Percentiles rank a stretch among this genome's conserved stretches.
These are phyloP conservation scores for Crotophaga sulcirostris DNA, from an alignment of 2,113 vertebrate genomes.

Conservation along the genomic window DNA sequence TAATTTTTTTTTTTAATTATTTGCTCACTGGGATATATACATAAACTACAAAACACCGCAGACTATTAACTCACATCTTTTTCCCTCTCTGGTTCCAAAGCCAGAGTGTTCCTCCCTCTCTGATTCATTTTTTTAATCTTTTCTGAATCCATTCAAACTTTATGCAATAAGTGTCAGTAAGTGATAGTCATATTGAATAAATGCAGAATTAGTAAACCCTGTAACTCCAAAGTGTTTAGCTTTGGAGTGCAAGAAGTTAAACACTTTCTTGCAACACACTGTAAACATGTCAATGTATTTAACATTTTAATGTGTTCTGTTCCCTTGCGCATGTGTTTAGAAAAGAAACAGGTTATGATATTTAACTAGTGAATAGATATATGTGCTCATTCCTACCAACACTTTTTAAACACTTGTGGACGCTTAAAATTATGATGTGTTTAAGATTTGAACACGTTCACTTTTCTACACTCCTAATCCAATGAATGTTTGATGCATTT, in stretches of 20 bases:
- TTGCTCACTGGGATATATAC: constrained; percentile 25
- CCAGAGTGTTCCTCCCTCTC: not conserved
- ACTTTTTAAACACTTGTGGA: constrained; percentile 81
- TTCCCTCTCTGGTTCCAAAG: not conserved
- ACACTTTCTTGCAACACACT: constrained; percentile 83
- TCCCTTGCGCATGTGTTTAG: constrained; percentile 73
- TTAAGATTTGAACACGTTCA: constrained; percentile 78
- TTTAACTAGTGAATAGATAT: constrained; percentile 80
- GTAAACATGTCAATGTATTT: constrained; percentile 87
- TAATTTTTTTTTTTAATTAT: constrained; percentile 35
- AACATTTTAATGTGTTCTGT: constrained; percentile 80
- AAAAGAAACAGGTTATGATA: constrained; percentile 83
- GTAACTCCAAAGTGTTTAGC: constrained; percentile 82
- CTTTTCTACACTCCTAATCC: constrained; percentile 82
- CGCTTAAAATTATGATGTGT: constrained; percentile 84
- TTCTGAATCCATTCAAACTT: constrained; percentile 52
- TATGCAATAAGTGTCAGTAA: constrained; percentile 60
- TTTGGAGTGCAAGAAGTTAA: constrained; percentile 81
- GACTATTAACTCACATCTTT: constrained; percentile 17
- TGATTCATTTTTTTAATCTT: not conserved
- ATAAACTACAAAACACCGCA: not conserved
- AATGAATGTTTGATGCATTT: constrained; percentile 67
- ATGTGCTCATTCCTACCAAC: constrained; percentile 77
- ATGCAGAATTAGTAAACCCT: constrained; percentile 75
- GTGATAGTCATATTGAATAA: constrained; percentile 56